phyloP scores from a whole-genome alignment of 2,113 vertebrate species.

The Glaucomys volans region DNA sequence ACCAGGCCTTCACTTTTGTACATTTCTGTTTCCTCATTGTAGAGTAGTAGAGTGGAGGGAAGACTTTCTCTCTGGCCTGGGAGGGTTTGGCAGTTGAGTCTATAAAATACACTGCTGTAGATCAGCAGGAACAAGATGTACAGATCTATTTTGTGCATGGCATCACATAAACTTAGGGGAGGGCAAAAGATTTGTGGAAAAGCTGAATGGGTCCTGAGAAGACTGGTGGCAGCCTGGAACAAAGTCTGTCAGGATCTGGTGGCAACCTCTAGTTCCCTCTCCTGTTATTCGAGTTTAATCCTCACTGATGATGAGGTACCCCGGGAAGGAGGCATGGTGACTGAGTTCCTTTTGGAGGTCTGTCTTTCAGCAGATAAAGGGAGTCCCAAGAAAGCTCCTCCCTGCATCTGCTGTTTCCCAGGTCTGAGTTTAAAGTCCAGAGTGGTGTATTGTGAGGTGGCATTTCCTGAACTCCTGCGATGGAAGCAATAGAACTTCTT shows the following conservation, averaged over 20 bases:
- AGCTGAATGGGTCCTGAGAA: neutral
- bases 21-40: neutral
- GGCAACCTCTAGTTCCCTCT: neutral
- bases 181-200: neutral
- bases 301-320: neutral
- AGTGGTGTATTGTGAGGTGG: neutral
- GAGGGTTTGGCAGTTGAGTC: neutral
- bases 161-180: neutral
- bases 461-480: neutral
- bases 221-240: too few relatives aligned
- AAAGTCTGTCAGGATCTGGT: neutral
- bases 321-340: too few relatives aligned
- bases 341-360: neutral
- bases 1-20: neutral
- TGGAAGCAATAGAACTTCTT: neutral
- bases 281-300: neutral
- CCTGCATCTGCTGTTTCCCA: neutral
- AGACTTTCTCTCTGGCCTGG: neutral
- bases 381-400: neutral
- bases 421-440: neutral
- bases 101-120: neutral
- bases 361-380: neutral
- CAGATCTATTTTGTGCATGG: neutral
- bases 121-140: neutral
- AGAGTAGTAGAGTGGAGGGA: neutral